Conservation (phyloP, 2,113 vertebrate genomes). For the Malurus cyaneus region DNA sequence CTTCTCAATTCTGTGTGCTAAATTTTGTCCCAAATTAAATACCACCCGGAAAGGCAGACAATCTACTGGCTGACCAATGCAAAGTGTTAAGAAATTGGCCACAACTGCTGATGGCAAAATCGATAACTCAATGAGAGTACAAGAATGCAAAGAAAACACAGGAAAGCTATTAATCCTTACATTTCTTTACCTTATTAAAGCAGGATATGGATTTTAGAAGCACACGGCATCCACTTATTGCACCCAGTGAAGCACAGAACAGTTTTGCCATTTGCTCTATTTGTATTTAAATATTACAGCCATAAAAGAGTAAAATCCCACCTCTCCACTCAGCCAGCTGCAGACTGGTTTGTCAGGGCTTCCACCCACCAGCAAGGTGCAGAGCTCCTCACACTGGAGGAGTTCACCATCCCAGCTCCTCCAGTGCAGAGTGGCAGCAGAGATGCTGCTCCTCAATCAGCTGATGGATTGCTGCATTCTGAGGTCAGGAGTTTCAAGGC, state of each 20-base stretch:
- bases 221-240: background rate
- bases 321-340: background rate
- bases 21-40: background rate
- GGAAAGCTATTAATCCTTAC: background rate
- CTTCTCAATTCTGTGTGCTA: background rate
- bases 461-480: background rate
- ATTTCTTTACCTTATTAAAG: background rate
- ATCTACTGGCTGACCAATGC: background rate
- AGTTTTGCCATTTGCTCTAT: background rate
- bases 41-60: background rate
- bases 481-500: background rate
- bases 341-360: background rate
- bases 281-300: background rate
- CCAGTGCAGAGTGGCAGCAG: background rate
- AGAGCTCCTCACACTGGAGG: background rate
- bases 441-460: background rate
- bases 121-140: background rate
- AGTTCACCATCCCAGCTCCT: background rate
- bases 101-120: background rate
- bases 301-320: background rate
- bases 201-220: background rate
- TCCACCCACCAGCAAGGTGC: background rate
- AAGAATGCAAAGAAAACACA: background rate
- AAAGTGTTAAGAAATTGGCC: background rate
- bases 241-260: background rate